Evolutionary conservation across 1,140 invertebrate species (phyloP).

Genomic region (Cydia strobilella): DNA sequence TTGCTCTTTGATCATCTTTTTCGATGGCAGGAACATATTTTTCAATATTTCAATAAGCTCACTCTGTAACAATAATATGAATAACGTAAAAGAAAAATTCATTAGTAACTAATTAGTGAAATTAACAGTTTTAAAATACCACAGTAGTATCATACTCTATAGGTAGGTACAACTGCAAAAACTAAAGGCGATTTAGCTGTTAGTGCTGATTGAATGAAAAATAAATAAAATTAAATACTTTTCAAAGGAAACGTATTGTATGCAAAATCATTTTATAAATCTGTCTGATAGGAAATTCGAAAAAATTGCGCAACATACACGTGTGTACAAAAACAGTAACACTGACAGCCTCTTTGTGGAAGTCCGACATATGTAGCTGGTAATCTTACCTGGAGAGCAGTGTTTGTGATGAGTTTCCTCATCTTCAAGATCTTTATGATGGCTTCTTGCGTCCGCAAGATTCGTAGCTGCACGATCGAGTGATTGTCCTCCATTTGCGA

Average conservation of each 20-base stretch:
- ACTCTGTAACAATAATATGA: slow-evolving; percentile 79
- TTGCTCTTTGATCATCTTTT: slow-evolving; percentile 99
- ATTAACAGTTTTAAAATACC: neutral
- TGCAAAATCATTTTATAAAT: too few species aligned
- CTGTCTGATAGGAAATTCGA: too few species aligned
- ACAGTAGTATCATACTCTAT: too few species aligned
- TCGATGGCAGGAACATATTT: slow-evolving; percentile 99
- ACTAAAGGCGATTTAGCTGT: too few species aligned
- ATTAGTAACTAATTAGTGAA: neutral
- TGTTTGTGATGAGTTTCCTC: slow-evolving; percentile 96
- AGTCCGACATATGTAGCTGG: neutral
- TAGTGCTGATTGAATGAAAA: too few species aligned
- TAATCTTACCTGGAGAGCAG: slow-evolving; percentile 88
- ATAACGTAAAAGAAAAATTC: neutral
- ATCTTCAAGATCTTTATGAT: slow-evolving; percentile 99
- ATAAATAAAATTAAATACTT: too few species aligned
- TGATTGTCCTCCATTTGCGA: slow-evolving; percentile 98
- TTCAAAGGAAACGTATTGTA: too few species aligned
- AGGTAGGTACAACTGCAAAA: too few species aligned
- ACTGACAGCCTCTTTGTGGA: too few species aligned
- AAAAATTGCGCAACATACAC: too few species aligned
- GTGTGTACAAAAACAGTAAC: too few species aligned
- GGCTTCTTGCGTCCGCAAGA: slow-evolving; percentile 95
- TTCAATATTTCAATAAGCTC: slow-evolving; percentile 99
- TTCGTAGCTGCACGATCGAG: slow-evolving; percentile 97